These are phyloP conservation scores for Magallana gigas DNA, from an alignment of 1,140 invertebrate species.

Conservation along the genomic window DNA sequence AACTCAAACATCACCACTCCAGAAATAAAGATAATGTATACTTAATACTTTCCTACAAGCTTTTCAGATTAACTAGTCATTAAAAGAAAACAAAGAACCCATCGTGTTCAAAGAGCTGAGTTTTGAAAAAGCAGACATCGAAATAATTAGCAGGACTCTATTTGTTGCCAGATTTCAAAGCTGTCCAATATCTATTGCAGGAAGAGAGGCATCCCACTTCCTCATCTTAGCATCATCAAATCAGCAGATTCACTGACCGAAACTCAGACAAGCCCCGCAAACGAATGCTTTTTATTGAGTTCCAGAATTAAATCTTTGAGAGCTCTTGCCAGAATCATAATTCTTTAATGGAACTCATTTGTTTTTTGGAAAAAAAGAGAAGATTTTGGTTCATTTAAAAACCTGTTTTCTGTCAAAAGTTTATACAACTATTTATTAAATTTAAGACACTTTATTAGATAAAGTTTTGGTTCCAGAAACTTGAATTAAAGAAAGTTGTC, in stretches of 20 bases:
- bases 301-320: constrained; percentile 21
- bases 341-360: constrained; percentile 35
- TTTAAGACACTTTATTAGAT: no score
- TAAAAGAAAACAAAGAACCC: constrained; percentile 9
- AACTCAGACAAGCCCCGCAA: constrained; percentile 13
- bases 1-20: background rate
- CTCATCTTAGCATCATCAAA: background rate
- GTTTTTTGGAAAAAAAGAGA: background rate
- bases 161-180: constrained; percentile 26
- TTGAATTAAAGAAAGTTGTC: no score
- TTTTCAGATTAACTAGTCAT: background rate
- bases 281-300: constrained; percentile 24
- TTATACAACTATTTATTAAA: background rate
- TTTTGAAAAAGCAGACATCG: background rate
- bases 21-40: no score
- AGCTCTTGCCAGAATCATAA: constrained; percentile 32
- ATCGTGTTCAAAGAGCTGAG: constrained; percentile 1
- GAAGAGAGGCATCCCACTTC: constrained; percentile 17
- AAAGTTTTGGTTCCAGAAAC: no score
- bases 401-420: constrained; percentile 21
- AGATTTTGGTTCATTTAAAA: constrained; percentile 18
- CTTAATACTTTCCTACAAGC: no score
- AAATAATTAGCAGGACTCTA: constrained; percentile 3
- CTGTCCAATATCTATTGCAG: constrained; percentile 28
- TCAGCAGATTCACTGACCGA: constrained; percentile 29